These are phyloP conservation scores for Drosophila macrothrix DNA, from an alignment of 2,888 invertebrate genomes.

Conservation along the genomic window DNA sequence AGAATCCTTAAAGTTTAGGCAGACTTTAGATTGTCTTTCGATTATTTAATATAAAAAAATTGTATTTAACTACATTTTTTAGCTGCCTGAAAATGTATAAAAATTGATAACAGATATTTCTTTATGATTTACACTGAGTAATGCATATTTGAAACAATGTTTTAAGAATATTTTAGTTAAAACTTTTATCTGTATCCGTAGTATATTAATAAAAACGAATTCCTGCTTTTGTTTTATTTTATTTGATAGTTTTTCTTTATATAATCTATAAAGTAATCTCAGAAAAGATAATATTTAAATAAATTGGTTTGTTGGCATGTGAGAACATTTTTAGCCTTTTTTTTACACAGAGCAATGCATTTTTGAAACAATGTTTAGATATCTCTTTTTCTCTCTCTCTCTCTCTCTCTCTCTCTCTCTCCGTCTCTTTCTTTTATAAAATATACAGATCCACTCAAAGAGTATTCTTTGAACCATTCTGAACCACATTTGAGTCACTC, in stretches of 20 bases:
- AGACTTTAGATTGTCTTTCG: background rate
- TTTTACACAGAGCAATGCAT: background rate
- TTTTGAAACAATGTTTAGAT: background rate
- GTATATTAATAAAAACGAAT: background rate
- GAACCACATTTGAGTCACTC: background rate
- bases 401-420: background rate
- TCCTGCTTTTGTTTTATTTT: background rate
- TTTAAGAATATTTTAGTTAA: background rate
- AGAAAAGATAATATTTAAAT: background rate
- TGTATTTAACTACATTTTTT: background rate
- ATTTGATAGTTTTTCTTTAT: background rate
- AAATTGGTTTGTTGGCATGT: background rate
- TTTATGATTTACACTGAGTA: too few species aligned
- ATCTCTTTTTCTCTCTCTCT: background rate
- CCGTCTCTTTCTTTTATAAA: background rate
- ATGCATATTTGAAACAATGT: background rate
- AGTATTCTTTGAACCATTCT: constrained; percentile 5
- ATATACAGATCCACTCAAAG: background rate
- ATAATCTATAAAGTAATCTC: background rate
- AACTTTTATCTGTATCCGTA: background rate
- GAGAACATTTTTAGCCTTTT: background rate
- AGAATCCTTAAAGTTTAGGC: background rate
- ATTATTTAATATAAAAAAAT: background rate
- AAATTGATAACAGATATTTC: too few species aligned
- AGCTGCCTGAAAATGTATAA: background rate